Evolutionary conservation across 2,797 vertebrate genomes (phyloP).

Genomic region (Manis pentadactyla): DNA sequence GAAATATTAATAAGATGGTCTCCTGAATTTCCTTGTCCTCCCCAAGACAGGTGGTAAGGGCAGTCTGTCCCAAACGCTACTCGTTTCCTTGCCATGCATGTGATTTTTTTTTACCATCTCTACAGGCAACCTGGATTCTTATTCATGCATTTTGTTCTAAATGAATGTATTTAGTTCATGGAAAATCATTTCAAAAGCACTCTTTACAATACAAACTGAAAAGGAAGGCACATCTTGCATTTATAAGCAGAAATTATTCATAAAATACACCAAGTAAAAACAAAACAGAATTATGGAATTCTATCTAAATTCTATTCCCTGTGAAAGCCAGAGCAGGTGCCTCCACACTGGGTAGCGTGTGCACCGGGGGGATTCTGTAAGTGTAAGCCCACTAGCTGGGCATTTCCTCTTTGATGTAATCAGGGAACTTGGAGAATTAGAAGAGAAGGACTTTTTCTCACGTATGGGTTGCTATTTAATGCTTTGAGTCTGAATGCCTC

Average conservation of each 20-base stretch:
- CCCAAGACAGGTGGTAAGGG: not conserved
- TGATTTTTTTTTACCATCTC: not conserved
- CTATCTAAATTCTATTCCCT: not conserved
- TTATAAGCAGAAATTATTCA: not conserved
- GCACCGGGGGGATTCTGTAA: accelerated
- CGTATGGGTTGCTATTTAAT: not conserved
- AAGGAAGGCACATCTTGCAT: not conserved
- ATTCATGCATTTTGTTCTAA: not conserved
- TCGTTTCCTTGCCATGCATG: not conserved
- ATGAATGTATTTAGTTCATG: not conserved
- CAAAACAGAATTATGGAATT: not conserved
- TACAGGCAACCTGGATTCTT: not conserved
- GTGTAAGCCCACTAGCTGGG: accelerated
- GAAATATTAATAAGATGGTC: not conserved
- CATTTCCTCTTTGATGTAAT: not conserved
- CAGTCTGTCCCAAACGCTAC: not conserved
- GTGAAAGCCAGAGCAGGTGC: not conserved
- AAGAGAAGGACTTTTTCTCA: not conserved
- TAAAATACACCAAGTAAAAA: not conserved
- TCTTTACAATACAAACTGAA: not conserved
- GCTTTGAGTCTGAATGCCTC: not conserved
- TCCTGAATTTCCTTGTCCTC: not conserved
- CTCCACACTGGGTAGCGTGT: accelerated
- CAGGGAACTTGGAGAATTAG: too few species aligned
- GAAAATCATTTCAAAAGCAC: not conserved